Evolutionary conservation across 1,140 invertebrate genomes (phyloP), one percentile per base, ranked within the genome.

Genomic region (Lepidurus arcticus): DNA sequence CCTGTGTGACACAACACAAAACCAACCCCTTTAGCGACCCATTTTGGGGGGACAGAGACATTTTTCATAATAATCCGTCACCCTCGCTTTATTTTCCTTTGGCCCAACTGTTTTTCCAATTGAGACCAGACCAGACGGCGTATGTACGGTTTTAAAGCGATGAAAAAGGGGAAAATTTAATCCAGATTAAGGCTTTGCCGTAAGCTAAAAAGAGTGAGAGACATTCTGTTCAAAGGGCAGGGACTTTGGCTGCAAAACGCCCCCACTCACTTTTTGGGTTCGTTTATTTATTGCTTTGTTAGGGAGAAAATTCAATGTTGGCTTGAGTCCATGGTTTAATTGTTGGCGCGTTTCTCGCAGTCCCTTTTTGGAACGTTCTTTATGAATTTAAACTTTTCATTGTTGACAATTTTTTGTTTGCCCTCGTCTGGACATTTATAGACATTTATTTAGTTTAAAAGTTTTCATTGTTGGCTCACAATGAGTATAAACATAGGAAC

Each of bases 111-210:
- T 65, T 65, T 21, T 65, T 65, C 53, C 53, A 34, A 34, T 34
- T 34, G 34, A 34, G 34, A 34, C 34, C 53, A 65, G 53, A 21
- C 53, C 53, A 65, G 16, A 65, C 53, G 53, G 53, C 21, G 53
- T 65, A 7, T 65, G 21, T 16, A 65, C 16, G n/a, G 53, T 65
- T 65, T 65, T 65, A 65, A 65, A 65, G 53, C 34, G 34, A 65
- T n/a, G 53, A 65, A 21, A 65, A 65, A 65, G 53, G 53, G 53
- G 53, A 65, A 65, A 65, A 65, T 65, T 65, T 65, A 65, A 65
- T 65, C 53, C 53, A 65, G 53, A 65, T 65, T 65, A 65, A 65
- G 21, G 53, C 21, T 65, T 65, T 65, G 10, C 21, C 21, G 5
- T 21, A 65, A n/a, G 8, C 13, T n/a, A 13, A 65, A 16, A 65